Conservation (phyloP, 2,888 invertebrate species). For the Cyclophora albipunctata region DNA sequence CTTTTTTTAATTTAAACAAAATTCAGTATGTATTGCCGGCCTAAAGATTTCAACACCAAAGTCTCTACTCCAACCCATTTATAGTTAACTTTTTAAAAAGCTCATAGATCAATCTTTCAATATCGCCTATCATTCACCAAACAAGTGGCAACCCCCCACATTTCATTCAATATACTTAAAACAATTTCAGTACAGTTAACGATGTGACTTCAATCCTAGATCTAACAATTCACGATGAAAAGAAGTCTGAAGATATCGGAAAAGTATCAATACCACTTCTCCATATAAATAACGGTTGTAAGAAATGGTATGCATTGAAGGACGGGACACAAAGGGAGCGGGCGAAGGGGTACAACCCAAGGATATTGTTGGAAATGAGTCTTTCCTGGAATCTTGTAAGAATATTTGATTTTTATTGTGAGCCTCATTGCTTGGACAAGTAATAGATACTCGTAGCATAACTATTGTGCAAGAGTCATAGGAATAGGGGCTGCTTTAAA, state of each 20-base stretch:
- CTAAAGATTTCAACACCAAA: no score
- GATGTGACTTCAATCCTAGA: conserved; percentile 95
- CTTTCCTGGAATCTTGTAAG: conserved; percentile 91
- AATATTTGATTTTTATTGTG: conserved; percentile 6
- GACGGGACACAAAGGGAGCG: conserved; percentile 89
- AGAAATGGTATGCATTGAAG: conserved; percentile 96
- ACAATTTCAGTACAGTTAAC: conserved; percentile 79
- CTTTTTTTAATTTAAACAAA: no score
- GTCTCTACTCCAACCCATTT: no score
- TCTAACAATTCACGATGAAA: conserved; percentile 95
- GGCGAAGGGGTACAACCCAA: conserved; percentile 89
- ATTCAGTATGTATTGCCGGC: no score
- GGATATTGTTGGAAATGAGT: conserved; percentile 91
- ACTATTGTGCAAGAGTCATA: neutral
- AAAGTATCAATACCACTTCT: conserved; percentile 91
- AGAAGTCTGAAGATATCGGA: conserved; percentile 95
- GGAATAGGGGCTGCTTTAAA: neutral
- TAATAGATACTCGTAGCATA: neutral
- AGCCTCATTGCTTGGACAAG: no score
- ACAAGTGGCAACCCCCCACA: no score
- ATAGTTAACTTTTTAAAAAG: no score
- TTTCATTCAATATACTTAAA: conserved; percentile 11
- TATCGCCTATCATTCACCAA: no score
- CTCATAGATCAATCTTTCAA: no score
- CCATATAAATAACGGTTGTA: conserved; percentile 86